A percentile compares a stretch with the other conserved stretches of the same genome.
Conservation (phyloP, 2,888 invertebrate species). For the Stegophylla sp. region DNA sequence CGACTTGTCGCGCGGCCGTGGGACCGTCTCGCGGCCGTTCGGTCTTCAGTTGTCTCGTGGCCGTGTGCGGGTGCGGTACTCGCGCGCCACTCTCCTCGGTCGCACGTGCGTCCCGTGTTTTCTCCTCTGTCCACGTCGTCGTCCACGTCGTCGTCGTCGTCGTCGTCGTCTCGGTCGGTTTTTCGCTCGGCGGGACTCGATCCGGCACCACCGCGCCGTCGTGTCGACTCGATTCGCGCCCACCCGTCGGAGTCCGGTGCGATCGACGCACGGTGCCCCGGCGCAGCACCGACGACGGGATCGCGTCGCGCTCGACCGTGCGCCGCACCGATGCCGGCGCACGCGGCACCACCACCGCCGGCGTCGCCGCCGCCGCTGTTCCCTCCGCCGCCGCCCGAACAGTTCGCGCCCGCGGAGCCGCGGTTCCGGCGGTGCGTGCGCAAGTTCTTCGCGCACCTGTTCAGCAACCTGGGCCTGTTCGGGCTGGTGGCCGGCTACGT, state of each 20-base stretch:
- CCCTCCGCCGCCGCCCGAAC: constrained; percentile 31
- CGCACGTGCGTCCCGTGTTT: too few relatives aligned
- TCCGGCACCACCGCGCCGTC: too few relatives aligned
- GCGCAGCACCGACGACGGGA: too few relatives aligned
- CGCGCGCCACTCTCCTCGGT: background rate
- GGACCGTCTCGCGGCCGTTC: background rate
- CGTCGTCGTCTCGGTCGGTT: too few relatives aligned
- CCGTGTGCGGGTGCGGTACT: constrained; percentile 25
- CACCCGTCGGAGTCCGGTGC: too few relatives aligned
- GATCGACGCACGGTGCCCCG: too few relatives aligned
- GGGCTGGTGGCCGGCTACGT: constrained; percentile 77
- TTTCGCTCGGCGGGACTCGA: too few relatives aligned
- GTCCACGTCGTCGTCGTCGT: too few relatives aligned
- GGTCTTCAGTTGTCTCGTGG: constrained; percentile 41
- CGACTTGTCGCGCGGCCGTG: constrained; percentile 43
- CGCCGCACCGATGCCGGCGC: background rate
- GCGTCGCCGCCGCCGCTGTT: background rate
- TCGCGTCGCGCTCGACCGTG: too few relatives aligned
- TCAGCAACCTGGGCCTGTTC: constrained; percentile 76
- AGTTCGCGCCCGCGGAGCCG: constrained; percentile 21
- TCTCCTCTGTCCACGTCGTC: too few relatives aligned
- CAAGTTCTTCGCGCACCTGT: constrained; percentile 69
- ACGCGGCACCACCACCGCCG: background rate
- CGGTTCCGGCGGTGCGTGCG: constrained; percentile 63
- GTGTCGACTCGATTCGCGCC: too few relatives aligned